Base-by-base conservation (phyloP, 1,140 invertebrate species). In the Oreohelix idahoensis region DNA sequence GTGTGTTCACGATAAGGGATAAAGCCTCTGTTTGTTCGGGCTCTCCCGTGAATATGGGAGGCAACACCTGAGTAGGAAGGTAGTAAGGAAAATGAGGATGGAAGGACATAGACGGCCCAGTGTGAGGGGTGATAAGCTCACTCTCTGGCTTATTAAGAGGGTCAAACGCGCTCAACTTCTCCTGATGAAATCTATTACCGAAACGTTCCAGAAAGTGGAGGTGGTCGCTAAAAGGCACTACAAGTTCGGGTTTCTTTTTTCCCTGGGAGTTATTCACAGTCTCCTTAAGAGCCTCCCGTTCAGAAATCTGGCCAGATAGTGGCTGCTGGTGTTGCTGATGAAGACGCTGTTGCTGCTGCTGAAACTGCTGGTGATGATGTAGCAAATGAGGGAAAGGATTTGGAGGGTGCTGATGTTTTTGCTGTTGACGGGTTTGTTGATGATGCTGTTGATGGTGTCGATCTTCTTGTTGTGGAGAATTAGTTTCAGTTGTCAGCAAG, bases 21-120 rank as follows among this genome's bases (percentile, higher is more conserved):
- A 98, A 94, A 0, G 97, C 92, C 92, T 98, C 97, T 90, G 97
- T 98, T 92, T 98, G 97, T 92, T 98, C 97, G 2, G 96, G 95
- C 76, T 93, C 92, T 32, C 95, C 93, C 84, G 90, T 95, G 91
- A 92, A 94, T 93, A 88, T 92, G 92, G 89, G 95, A 93, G 94
- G 95, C 92, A 94, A 94, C 87, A 94, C 91, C 81, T 88, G 88
- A 74, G 88, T 87, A 45, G 86, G 88, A 87, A 85, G 88, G 85
- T 88, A 89, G 84, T 88, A 90, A 29, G 86, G 87, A 81, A 87
- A 88, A 77, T 88, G 86, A 45, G 86, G 89, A 39, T 78, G 82
- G 86, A 83, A 89, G 81, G 79, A 83, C 87, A 88, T 85, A 83
- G 79, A 84, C 84, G 73, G 87, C 70, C 74, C 80, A 10, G 79